Base-by-base conservation (phyloP, 2,797 vertebrate genomes). In the Takifugu ocellatus region DNA sequence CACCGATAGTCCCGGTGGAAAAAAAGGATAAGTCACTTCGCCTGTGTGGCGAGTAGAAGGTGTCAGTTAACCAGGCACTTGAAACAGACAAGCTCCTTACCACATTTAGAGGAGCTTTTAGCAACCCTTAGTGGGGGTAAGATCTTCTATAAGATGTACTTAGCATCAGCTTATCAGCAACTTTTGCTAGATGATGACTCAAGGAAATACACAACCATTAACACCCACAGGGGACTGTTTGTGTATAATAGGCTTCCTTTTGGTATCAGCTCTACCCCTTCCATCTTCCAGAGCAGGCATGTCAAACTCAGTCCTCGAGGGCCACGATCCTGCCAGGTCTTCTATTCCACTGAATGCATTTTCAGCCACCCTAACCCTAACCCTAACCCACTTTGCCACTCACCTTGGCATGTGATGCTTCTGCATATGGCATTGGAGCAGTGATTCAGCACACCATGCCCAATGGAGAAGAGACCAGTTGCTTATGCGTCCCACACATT, bases 361-460 rank as follows among this genome's bases (percentile, higher is more conserved):
- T 21, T 21, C 21, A 21, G 21, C 21, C 21, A 21, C 21, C 21
- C 21, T 21, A 21, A 21, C 21, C 17, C 17, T 21, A 21, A 21
- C 17, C 21, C 21, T 21, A 21, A 21, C 15, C 25, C 25, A n/a
- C 6, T 9, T 10, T 50, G 3, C 49, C 49, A n/a, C 49, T 50
- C 25, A 50, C 15, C 15, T n/a, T 50, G 16, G 49, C 49, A 29
- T 50, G 49, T 8, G 49, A 29, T 50, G 49, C 49, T 8, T 50
- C 49, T 50, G 49, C 49, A 29, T 50, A 50, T 29, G 49, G 49
- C 25, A 50, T 50, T 16, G 49, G 49, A 8, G 49, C 49, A 50
- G 49, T 50, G 5, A 50, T 50, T 7, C 49, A 50, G n/a, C 49
- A 50, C 16, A 29, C 26, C 2, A 50, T 29, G 49, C 26, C 49